Percentiles rank a stretch among this genome's conserved stretches.
phyloP scores from a whole-genome alignment of 2,113 vertebrate genomes.

The Etheostoma spectabile region DNA sequence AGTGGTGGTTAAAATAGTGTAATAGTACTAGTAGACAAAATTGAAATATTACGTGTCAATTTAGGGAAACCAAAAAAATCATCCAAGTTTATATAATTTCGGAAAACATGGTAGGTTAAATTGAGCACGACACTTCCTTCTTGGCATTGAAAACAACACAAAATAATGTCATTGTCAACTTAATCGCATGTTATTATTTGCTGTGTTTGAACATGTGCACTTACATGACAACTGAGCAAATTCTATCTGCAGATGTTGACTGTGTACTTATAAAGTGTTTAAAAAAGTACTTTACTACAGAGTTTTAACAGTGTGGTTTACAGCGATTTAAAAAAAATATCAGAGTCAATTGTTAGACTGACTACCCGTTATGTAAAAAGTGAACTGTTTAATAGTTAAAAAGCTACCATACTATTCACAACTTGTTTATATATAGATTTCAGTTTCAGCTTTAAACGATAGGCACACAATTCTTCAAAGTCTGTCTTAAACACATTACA shows the following conservation, averaged over 20 bases:
- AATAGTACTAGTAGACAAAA: background rate
- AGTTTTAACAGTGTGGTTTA: background rate
- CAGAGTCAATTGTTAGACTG: background rate
- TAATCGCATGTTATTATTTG: background rate
- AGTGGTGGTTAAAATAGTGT: background rate
- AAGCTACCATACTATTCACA: too few relatives aligned
- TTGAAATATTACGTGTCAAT: background rate
- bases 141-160: background rate
- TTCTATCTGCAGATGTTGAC: background rate
- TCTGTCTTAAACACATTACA: too few relatives aligned
- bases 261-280: background rate
- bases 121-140: too few relatives aligned
- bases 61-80: background rate
- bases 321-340: too few relatives aligned
- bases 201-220: background rate
- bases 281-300: background rate
- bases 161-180: too few relatives aligned
- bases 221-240: background rate
- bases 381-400: background rate
- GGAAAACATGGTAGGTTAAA: too few relatives aligned
- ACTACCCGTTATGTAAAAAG: too few relatives aligned
- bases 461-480: too few relatives aligned
- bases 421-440: too few relatives aligned
- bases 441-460: too few relatives aligned
- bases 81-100: too few relatives aligned